These are phyloP conservation scores for Tiliacea citrago DNA, from an alignment of 2,888 invertebrate species.

Conservation along the genomic window DNA sequence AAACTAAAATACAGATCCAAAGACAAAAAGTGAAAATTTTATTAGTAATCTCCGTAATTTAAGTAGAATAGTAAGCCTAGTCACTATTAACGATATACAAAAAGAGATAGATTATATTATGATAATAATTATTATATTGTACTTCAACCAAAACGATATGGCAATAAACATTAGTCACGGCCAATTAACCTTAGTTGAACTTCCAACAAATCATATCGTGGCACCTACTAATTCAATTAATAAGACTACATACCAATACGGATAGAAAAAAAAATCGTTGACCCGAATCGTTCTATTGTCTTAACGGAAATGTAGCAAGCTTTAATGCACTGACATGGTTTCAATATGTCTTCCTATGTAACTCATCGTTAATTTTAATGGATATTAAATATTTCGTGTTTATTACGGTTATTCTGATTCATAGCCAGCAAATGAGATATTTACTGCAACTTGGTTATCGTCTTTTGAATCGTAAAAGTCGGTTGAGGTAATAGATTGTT, in stretches of 20 bases:
- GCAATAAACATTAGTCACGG: constrained; percentile 25
- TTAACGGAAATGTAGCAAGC: constrained; percentile 70
- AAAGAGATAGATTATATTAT: background rate
- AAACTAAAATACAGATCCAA: too few relatives aligned
- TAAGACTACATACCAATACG: constrained; percentile 5
- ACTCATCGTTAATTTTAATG: constrained; percentile 62
- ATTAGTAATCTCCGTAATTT: background rate
- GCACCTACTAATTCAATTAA: constrained; percentile 34
- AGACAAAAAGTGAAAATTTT: too few relatives aligned
- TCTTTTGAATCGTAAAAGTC: constrained; percentile 4
- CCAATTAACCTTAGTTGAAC: constrained; percentile 21
- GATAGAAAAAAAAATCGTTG: constrained; percentile 55
- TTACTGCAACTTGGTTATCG: constrained; percentile 8
- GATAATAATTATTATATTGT: constrained; percentile 13
- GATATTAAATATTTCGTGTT: constrained; percentile 55
- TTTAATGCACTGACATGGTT: constrained; percentile 68
- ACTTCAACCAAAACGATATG: constrained; percentile 17
- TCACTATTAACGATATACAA: background rate
- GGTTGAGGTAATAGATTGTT: background rate
- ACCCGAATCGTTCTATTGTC: constrained; percentile 68
- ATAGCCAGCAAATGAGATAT: constrained; percentile 24
- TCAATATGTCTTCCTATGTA: constrained; percentile 50
- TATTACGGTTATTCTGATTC: constrained; percentile 38
- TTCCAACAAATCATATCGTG: constrained; percentile 32
- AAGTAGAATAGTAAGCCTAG: background rate